These are phyloP conservation scores for Globicephala melas DNA, from an alignment of 2,113 vertebrate species.

Conservation along the genomic window DNA sequence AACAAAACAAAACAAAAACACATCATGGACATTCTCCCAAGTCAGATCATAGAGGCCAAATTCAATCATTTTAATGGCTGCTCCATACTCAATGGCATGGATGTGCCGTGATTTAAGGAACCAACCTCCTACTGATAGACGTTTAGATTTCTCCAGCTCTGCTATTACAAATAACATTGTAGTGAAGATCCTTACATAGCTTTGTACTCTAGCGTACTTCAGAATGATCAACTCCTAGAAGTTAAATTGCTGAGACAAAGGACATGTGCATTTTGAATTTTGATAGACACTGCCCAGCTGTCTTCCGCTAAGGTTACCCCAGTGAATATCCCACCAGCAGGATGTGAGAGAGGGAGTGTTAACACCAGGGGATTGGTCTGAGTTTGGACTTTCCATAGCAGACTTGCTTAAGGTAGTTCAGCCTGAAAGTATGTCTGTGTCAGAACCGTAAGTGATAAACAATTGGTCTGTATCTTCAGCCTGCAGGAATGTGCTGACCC, in stretches of 20 bases:
- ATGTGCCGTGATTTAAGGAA: not conserved
- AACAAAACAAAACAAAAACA: not conserved
- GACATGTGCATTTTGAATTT: not conserved
- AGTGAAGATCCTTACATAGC: not conserved
- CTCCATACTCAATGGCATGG: not conserved
- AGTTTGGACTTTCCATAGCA: not conserved
- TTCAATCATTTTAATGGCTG: slow-evolving; percentile 24
- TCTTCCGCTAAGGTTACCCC: not conserved
- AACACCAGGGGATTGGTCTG: too few species aligned
- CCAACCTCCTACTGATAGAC: not conserved
- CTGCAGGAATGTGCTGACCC: not conserved
- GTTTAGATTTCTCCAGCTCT: not conserved
- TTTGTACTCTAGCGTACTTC: not conserved
- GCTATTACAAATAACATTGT: not conserved
- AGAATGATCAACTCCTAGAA: not conserved
- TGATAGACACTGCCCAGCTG: not conserved
- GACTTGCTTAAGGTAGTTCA: not conserved
- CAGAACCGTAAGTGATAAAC: fast-evolving
- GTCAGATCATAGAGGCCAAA: not conserved
- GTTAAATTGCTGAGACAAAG: not conserved
- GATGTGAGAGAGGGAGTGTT: not conserved
- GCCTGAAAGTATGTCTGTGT: not conserved
- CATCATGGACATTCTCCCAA: not conserved
- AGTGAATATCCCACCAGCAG: not conserved
- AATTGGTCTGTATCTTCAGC: not conserved